A percentile compares a stretch with the other conserved stretches of the same genome.
phyloP scores from a whole-genome alignment of 2,797 vertebrate species.

The Cyclura pinguis region DNA sequence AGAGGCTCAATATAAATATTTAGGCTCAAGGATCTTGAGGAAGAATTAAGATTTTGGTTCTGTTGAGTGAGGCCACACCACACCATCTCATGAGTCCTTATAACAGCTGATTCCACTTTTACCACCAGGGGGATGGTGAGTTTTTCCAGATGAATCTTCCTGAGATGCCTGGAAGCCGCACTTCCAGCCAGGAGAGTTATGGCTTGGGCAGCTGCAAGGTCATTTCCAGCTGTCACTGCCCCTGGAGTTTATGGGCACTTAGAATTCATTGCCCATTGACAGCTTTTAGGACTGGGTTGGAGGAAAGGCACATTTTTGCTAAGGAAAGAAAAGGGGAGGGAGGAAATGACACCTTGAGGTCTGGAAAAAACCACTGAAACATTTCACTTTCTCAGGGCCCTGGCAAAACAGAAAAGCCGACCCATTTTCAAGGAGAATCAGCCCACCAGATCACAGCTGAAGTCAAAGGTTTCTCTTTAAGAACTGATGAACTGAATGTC shows the following conservation, averaged over 20 bases:
- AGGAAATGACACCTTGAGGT: conserved; percentile 32
- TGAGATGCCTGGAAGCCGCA: rapidly evolving
- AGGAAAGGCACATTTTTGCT: conserved; percentile 49
- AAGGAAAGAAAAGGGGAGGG: conserved; percentile 10
- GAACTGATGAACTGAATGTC: neutral
- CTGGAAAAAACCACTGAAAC: conserved; percentile 27
- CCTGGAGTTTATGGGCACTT: conserved; percentile 48
- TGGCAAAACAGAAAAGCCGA: conserved; percentile 38
- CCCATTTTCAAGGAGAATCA: conserved; percentile 21
- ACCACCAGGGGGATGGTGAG: neutral
- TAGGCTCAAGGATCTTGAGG: neutral
- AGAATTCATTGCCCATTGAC: conserved; percentile 53
- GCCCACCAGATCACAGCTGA: neutral
- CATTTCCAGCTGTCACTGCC: conserved; percentile 38
- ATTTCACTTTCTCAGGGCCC: conserved; percentile 22
- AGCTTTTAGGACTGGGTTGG: conserved; percentile 56
- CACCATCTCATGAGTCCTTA: neutral
- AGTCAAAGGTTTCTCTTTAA: neutral
- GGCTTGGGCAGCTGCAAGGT: conserved; percentile 35
- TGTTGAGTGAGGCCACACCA: neutral
- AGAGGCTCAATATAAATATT: neutral
- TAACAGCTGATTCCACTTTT: neutral
- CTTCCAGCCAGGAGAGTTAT: conserved; percentile 13
- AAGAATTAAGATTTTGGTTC: neutral
- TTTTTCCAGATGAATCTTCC: neutral